These are phyloP conservation scores for human DNA, from an alignment of 2,113 vertebrate genomes.

Conservation along the genomic window GRCh38 chr4:101467001-101467500, in stretches of 20 bases:
- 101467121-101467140: not conserved
- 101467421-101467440: not conserved
- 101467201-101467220: not conserved
- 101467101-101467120: not conserved
- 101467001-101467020: not conserved
- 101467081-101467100: not conserved
- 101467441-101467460: not conserved
- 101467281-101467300: not conserved
- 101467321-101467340: not conserved
- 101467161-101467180: not conserved
- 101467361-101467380: not conserved
- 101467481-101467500: not conserved
- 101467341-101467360: not conserved
- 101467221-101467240: not conserved
- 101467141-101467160: slow-evolving; percentile 1
- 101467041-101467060: not conserved
- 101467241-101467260: not conserved
- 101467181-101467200: not conserved
- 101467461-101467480: slow-evolving; percentile 28
- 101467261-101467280: not conserved
- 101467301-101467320: not conserved
- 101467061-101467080: not conserved
- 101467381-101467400: not conserved
- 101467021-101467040: not conserved
- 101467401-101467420: not conserved